Evolutionary conservation across 2,797 vertebrate genomes (phyloP), one percentile per base, ranked within the genome.

Genomic region (Phoxinus dragarum): DNA sequence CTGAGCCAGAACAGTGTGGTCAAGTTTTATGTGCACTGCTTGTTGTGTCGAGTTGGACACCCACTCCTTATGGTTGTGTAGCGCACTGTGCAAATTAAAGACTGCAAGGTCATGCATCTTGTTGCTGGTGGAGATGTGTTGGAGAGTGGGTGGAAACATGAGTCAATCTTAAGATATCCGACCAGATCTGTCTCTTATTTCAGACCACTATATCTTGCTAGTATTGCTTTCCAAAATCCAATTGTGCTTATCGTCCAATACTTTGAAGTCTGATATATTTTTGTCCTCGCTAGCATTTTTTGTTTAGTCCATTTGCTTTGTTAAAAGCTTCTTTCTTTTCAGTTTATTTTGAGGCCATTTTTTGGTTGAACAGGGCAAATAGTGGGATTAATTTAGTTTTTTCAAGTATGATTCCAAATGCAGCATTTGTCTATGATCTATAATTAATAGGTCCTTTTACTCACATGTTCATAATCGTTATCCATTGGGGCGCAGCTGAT

Each of bases 211-310:
- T 86, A 66, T 84, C 54, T 31, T 49, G 47, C 81, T 23, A 27
- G 54, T 17, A 23, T 56, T 1, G 31, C 49, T 71, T 7, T 27
- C 27, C 38, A 85, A 71, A 85, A 85, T 87, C 86, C 79, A 89
- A 82, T 90, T 86, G 80, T 88, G 82, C 82, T 86, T 89, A 85
- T 81, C n/a, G 23, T 86, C 61, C 86, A 86, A 85, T 88, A 88
- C 72, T 42, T 34, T 85, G 83, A 84, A 76, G 81, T 80, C 80
- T 74, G 81, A 84, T 87, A 47, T 31, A 49, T 81, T 78, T 49
- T 42, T 61, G 34, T 72, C 49, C 64, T 82, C 5, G 1, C 36
- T 21, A 34, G 23, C 38, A 56, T 67, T 61, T 59, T 52, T 38
- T 16, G 31, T 69, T 66, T 12, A 44, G 47, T 49, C 38, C 36